These are phyloP conservation scores for Oeneis ivallda DNA, from an alignment of 2,888 invertebrate species.

Conservation along the genomic window DNA sequence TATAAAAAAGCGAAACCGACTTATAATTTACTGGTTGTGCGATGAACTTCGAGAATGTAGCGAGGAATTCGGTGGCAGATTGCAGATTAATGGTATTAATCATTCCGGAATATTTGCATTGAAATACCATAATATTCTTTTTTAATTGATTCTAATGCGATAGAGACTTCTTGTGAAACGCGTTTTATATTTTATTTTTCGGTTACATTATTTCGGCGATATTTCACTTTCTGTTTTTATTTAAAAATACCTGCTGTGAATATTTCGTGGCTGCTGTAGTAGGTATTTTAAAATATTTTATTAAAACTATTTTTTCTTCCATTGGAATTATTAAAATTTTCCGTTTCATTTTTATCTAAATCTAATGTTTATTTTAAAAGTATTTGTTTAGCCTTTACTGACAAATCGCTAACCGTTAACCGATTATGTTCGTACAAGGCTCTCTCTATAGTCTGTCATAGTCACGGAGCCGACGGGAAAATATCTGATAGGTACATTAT, in stretches of 20 bases:
- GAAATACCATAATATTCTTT: constrained; percentile 58
- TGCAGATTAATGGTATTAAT: constrained; percentile 70
- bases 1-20: constrained; percentile 43
- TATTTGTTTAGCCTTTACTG: constrained; percentile 37
- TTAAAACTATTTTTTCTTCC: background rate
- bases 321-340: background rate
- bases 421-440: constrained; percentile 52
- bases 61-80: constrained; percentile 77
- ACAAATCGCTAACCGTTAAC: constrained; percentile 46
- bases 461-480: constrained; percentile 47
- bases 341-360: background rate
- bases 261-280: constrained; percentile 12
- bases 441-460: constrained; percentile 51
- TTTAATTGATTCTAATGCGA: constrained; percentile 54
- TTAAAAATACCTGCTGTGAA: constrained; percentile 25
- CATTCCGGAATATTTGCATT: constrained; percentile 64
- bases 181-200: constrained; percentile 37
- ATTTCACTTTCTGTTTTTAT: constrained; percentile 33
- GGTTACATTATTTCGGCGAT: constrained; percentile 28
- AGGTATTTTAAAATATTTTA: constrained; percentile 3
- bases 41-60: constrained; percentile 61
- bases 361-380: constrained; percentile 16
- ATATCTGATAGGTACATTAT: constrained; percentile 51
- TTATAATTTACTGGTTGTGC: constrained; percentile 59
- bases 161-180: constrained; percentile 58